phyloP scores from a whole-genome alignment of 2,888 invertebrate genomes.

The Eupithecia exiguata region DNA sequence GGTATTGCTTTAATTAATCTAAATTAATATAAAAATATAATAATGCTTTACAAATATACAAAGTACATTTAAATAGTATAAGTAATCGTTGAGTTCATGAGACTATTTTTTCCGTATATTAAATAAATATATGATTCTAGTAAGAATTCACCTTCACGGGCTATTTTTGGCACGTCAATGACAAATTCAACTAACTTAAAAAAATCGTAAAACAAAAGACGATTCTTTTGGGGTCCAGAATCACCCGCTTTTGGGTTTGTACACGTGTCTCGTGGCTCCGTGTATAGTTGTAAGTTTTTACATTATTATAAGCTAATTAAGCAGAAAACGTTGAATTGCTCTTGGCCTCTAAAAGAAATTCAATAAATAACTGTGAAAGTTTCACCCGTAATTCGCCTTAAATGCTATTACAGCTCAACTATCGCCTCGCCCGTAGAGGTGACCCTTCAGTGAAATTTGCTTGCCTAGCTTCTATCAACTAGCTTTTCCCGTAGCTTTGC shows the following conservation, averaged over 20 bases:
- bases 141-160: neutral
- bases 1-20: conserved; percentile 31
- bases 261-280: too few relatives aligned
- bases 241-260: too few relatives aligned
- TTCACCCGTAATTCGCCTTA: neutral
- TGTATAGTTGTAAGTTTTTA: too few relatives aligned
- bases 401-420: neutral
- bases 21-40: conserved; percentile 46
- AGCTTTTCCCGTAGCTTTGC: neutral
- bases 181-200: neutral
- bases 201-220: too few relatives aligned
- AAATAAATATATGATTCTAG: neutral
- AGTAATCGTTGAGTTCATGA: conserved; percentile 42
- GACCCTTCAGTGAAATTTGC: neutral
- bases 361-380: neutral
- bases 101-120: conserved; percentile 19
- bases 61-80: conserved; percentile 35
- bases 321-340: too few relatives aligned
- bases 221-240: too few relatives aligned
- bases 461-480: neutral
- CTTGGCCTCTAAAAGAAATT: neutral
- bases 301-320: too few relatives aligned
- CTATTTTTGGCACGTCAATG: neutral
- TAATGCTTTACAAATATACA: conserved; percentile 35
- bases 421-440: neutral